Percentiles rank a stretch among this genome's conserved stretches.
phyloP scores from a whole-genome alignment of 2,888 invertebrate species.

The Lepidocyrtoides sp. region DNA sequence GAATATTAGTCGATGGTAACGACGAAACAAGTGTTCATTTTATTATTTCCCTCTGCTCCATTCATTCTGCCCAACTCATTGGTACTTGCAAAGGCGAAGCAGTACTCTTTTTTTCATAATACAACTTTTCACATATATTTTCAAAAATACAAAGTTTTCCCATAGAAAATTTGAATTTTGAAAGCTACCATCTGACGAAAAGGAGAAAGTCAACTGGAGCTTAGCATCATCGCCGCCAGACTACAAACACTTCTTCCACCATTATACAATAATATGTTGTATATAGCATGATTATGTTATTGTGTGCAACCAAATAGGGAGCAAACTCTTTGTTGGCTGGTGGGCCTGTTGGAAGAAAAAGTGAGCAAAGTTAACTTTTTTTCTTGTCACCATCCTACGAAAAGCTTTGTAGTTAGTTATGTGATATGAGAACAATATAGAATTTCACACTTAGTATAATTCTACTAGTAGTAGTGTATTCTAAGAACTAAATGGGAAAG shows the following conservation, averaged over 20 bases:
- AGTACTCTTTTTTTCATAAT: slow-evolving; percentile 27
- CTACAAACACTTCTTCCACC: background rate
- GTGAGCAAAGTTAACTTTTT: slow-evolving; percentile 63
- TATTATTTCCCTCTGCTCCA: background rate
- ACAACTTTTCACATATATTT: slow-evolving; percentile 77
- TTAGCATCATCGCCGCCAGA: background rate
- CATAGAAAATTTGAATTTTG: slow-evolving; percentile 79
- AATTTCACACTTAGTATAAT: slow-evolving; percentile 38
- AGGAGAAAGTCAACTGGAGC: slow-evolving; percentile 54
- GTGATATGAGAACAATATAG: slow-evolving; percentile 45
- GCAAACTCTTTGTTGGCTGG: background rate
- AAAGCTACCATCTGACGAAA: slow-evolving; percentile 74
- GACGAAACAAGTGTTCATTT: slow-evolving; percentile 70
- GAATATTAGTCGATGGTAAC: background rate
- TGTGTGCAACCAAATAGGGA: slow-evolving; percentile 1
- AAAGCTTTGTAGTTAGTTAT: background rate
- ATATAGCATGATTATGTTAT: slow-evolving; percentile 10
- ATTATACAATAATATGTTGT: background rate
- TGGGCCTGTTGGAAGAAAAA: background rate
- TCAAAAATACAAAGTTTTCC: slow-evolving; percentile 71
- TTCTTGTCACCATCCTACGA: slow-evolving; percentile 37
- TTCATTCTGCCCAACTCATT: background rate
- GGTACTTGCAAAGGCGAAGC: background rate
- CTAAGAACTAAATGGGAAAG: background rate
- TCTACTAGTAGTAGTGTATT: background rate